phyloP scores from a whole-genome alignment of 2,113 vertebrate genomes.

The Crocuta crocuta region DNA sequence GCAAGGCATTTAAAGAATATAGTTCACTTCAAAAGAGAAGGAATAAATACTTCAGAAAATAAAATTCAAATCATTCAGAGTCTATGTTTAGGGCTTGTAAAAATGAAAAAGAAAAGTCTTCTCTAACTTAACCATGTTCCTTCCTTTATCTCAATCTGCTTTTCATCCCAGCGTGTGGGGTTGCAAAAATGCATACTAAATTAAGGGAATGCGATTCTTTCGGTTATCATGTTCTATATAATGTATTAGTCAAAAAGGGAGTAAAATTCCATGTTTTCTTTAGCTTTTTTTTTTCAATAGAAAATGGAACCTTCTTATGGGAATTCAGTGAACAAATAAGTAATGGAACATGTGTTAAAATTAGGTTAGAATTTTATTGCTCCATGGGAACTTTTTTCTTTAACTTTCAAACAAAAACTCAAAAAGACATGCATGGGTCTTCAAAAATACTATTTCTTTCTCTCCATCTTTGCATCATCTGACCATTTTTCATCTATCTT shows the following conservation, averaged over 20 bases:
- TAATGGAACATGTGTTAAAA: background rate
- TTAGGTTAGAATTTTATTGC: background rate
- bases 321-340: background rate
- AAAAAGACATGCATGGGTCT: background rate
- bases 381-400: background rate
- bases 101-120: background rate
- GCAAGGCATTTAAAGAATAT: background rate
- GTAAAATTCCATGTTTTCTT: background rate
- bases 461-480: background rate
- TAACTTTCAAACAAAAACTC: background rate
- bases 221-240: background rate
- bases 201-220: background rate
- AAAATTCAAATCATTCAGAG: background rate
- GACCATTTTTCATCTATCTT: background rate
- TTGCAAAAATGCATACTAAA: background rate
- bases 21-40: background rate
- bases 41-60: background rate
- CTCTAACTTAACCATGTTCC: background rate
- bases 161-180: background rate
- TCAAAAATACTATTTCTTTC: background rate
- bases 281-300: background rate
- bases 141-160: background rate
- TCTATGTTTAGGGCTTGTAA: background rate
- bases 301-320: background rate
- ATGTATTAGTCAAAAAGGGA: background rate